Evolutionary conservation across 2,888 invertebrate genomes (phyloP).

Genomic region (Schizotus pectinicornis): DNA sequence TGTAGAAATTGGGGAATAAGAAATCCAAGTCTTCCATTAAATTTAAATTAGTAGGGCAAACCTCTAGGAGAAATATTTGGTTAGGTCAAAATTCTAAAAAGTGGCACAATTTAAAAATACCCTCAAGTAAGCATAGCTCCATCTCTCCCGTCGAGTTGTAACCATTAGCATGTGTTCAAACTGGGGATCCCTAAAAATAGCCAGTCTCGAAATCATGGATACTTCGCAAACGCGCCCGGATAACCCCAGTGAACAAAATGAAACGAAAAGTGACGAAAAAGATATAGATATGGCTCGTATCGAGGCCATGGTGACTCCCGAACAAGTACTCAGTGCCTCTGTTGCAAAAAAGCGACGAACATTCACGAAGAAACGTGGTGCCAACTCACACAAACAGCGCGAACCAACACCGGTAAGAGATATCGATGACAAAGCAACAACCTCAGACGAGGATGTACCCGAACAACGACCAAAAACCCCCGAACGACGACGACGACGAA

Average conservation of each 20-base stretch:
- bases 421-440: slow-evolving; percentile 38
- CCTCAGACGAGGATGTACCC: slow-evolving; percentile 54
- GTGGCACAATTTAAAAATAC: slow-evolving; percentile 31
- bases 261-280: slow-evolving; percentile 22
- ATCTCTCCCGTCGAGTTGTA: slow-evolving; percentile 29
- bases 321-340: slow-evolving; percentile 62
- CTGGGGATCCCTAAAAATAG: slow-evolving; percentile 46
- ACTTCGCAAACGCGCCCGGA: slow-evolving; percentile 46
- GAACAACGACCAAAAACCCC: slow-evolving; percentile 48
- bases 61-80: too few relatives aligned
- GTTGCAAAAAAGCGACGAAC: slow-evolving; percentile 67
- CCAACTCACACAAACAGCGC: slow-evolving; percentile 61
- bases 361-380: slow-evolving; percentile 64
- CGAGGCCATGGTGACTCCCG: slow-evolving; percentile 54
- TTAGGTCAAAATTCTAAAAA: neutral
- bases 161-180: slow-evolving; percentile 5
- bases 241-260: slow-evolving; percentile 28
- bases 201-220: slow-evolving; percentile 53
- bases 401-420: slow-evolving; percentile 70
- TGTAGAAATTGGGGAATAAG: too few relatives aligned
- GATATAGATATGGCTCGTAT: slow-evolving; percentile 42
- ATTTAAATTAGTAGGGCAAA: too few relatives aligned
- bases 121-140: slow-evolving; percentile 28
- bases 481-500: slow-evolving; percentile 47
- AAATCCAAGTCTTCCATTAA: too few relatives aligned